Base-by-base conservation (phyloP, 2,888 invertebrate species). In the Hyles lineata region DNA sequence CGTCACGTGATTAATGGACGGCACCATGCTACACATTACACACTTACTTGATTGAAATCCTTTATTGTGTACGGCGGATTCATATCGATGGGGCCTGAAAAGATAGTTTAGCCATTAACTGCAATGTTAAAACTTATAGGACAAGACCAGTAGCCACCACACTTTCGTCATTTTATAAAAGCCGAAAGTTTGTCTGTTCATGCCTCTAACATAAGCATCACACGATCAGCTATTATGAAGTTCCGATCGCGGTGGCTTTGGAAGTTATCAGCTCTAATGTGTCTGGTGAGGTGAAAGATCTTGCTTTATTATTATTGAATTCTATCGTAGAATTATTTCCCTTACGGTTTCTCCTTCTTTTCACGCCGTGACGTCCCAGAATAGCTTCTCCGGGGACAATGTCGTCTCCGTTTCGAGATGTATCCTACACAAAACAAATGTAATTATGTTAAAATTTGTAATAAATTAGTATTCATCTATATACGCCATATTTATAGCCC, bases 1-100 rank as follows among this genome's bases (percentile, higher is more conserved):
- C n/a, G n/a, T n/a, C n/a, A n/a, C n/a, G n/a, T n/a, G n/a, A n/a
- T n/a, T n/a, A n/a, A n/a, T n/a, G n/a, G n/a, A n/a, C n/a, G n/a
- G n/a, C n/a, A n/a, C n/a, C n/a, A n/a, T 5, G 1, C 6, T 29
- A 11, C 61, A 6, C 4, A 25, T 8, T 15, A 1, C 43, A 23
- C 55, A 79, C 89, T 84, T 67, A 92, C 92, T 79, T 89, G 89
- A 79, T 92, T 92, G 63, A 90, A 91, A 43, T 90, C 89, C 74
- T 86, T 86, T 1, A 89, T 88, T 19, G 89, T 83, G 58, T 67
- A 67, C 2, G 67, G 67, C 5, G 50, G 43, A 43, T 43, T 67
- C 9, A 67, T 23, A 29, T 74, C 74, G 8, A 79, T 88, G 86
- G 82, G 69, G 85, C 83, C n/a, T 70, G 23, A 75, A 78, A 75